Evolutionary conservation across 2,113 vertebrate genomes (phyloP), one percentile per base, ranked within the genome.

Genomic region (Anseranas semipalmata): DNA sequence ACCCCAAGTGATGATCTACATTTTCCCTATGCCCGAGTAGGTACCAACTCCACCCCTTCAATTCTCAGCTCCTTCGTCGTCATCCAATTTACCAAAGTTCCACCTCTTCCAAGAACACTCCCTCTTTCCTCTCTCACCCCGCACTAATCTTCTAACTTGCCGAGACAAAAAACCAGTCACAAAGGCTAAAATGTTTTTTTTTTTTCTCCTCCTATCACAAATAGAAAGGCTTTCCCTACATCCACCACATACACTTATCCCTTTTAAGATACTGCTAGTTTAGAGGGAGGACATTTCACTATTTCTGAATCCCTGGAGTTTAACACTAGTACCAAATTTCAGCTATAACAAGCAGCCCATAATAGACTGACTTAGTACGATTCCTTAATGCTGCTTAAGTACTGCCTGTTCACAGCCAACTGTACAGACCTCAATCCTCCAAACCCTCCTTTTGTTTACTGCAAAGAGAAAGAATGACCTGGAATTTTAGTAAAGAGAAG

Each of bases 371-470:
- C 43, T 84, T 27, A 32, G 22, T 7, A 25, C 2, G 22, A 85
- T 45, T 94, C 74, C 48, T 87, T 92, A 74, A 78, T 19, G 60
- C 56, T 41, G 24, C 1, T 0, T 16, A 76, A 89, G 53, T 32
- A 93, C 37, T 3, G 14, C 39, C 24, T 95, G 73, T 91, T 95
- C 75, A 91, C 48, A 91, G 73, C 92, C 77, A 91, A 67, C 59
- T 73, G 53, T 75, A 62, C 50, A 94, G 77, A 83, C 45, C 81
- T 83, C 81, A 82, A 35, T 73, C 53, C 71, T 66, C 41, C 84
- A 94, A 87, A 72, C 28, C 27, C 41, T 91, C 43, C 53, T 81
- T 78, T 85, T 52, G 9, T 76, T 73, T 90, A 62, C 73, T 72
- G 39, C 39, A 87, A 48, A 79, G 66, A 72, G 63, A 91, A 95